Conservation (phyloP, 2,888 invertebrate species). For the Acleris cristana region DNA sequence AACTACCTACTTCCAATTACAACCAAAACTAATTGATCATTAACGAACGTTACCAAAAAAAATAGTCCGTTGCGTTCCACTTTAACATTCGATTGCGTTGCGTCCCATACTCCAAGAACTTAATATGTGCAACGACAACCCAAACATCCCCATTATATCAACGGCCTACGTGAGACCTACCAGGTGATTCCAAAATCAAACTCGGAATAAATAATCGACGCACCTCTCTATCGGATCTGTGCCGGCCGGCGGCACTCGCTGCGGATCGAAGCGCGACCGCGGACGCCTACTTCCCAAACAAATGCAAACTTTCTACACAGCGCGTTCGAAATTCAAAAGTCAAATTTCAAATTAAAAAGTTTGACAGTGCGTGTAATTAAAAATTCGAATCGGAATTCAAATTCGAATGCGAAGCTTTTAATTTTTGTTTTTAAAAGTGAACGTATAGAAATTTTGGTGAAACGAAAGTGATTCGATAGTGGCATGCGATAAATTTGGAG, state of each 20-base stretch:
- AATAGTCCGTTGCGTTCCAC: no score
- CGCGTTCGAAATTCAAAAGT: slow-evolving; percentile 46
- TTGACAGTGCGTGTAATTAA: slow-evolving; percentile 19
- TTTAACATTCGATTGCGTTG: no score
- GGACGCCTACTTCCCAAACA: slow-evolving; percentile 58
- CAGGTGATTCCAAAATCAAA: slow-evolving; percentile 34
- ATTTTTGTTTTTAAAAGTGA: slow-evolving; percentile 39
- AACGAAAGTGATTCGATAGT: slow-evolving; percentile 55
- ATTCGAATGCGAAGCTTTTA: slow-evolving; percentile 32
- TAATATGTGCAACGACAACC: no score
- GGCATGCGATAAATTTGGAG: slow-evolving; percentile 34
- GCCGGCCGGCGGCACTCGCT: slow-evolving; percentile 64
- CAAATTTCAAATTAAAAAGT: slow-evolving; percentile 23
- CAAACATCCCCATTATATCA: slow-evolving; percentile 2
- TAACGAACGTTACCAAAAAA: no score
- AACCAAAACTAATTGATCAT: no score
- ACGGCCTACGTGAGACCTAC: slow-evolving; percentile 28
- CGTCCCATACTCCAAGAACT: no score
- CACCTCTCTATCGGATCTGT: slow-evolving; percentile 42
- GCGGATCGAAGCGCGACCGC: slow-evolving; percentile 69
- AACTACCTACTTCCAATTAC: no score
- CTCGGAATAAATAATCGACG: slow-evolving; percentile 35
- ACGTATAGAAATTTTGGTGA: slow-evolving; percentile 44
- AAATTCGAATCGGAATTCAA: slow-evolving; percentile 42
- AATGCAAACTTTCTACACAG: slow-evolving; percentile 73